phyloP scores from a whole-genome alignment of 2,797 vertebrate genomes.

The Sternotherus odoratus region DNA sequence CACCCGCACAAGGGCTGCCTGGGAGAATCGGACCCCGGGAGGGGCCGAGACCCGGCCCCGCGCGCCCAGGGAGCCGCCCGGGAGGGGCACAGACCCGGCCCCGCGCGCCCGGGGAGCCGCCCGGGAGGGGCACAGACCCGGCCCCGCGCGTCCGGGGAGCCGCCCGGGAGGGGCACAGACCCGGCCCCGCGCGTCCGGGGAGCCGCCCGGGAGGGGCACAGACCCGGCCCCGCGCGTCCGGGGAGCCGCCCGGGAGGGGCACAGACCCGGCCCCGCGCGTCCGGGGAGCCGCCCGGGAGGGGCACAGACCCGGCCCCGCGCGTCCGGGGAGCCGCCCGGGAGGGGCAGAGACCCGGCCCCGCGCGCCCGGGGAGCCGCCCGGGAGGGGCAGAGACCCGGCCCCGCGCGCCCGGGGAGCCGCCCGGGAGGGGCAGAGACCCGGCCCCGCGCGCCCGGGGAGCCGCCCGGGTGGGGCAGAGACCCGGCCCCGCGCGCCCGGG shows the following conservation, averaged over 20 bases:
- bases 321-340: not conserved
- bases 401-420: not conserved
- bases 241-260: not conserved
- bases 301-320: too few species aligned
- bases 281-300: not conserved
- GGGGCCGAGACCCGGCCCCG: too few species aligned
- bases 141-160: not conserved
- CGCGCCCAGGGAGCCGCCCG: not conserved
- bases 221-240: not conserved
- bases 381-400: too few species aligned
- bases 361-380: not conserved
- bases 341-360: too few species aligned
- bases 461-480: too few species aligned
- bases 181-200: not conserved
- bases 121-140: too few species aligned
- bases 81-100: too few species aligned
- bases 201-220: not conserved
- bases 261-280: not conserved
- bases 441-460: not conserved
- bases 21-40: too few species aligned
- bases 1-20: too few species aligned
- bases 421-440: too few species aligned
- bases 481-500: not conserved
- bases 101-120: not conserved
- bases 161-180: too few species aligned